These are phyloP conservation scores for Paramormyrops kingsleyae DNA, from an alignment of 2,113 vertebrate species.

Conservation along the genomic window DNA sequence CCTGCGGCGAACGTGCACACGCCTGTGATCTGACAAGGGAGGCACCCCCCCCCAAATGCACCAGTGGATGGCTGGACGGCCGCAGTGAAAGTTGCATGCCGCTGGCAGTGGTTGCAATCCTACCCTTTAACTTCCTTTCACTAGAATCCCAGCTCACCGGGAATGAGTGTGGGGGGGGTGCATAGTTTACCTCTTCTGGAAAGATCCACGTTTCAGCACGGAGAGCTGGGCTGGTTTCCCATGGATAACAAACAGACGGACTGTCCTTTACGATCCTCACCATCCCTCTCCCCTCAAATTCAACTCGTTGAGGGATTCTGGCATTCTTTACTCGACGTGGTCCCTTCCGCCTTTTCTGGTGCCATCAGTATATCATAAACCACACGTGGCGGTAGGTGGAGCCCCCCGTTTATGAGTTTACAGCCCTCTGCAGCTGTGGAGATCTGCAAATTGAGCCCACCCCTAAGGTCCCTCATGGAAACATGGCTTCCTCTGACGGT, in stretches of 20 bases:
- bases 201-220: neutral
- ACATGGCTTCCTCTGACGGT: slow-evolving; percentile 65
- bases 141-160: neutral
- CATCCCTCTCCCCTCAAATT: slow-evolving; percentile 14
- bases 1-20: neutral
- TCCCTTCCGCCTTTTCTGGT: slow-evolving; percentile 73
- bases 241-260: slow-evolving; percentile 29
- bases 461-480: slow-evolving; percentile 30
- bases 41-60: neutral
- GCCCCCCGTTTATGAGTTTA: slow-evolving; percentile 73
- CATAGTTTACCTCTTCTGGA: neutral
- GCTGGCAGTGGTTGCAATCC: neutral
- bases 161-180: neutral
- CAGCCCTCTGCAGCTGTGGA: slow-evolving; percentile 75
- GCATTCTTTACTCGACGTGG: slow-evolving; percentile 65
- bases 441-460: slow-evolving; percentile 72
- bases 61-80: neutral
- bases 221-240: neutral
- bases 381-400: slow-evolving; percentile 71
- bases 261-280: neutral
- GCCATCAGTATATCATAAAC: slow-evolving; percentile 78
- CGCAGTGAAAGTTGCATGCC: neutral
- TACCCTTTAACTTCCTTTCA: neutral
- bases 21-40: neutral
- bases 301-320: slow-evolving; percentile 27